Percentiles rank a stretch among this genome's conserved stretches.
Evolutionary conservation across 2,113 vertebrate species (phyloP).

Genomic region (Numida meleagris): DNA sequence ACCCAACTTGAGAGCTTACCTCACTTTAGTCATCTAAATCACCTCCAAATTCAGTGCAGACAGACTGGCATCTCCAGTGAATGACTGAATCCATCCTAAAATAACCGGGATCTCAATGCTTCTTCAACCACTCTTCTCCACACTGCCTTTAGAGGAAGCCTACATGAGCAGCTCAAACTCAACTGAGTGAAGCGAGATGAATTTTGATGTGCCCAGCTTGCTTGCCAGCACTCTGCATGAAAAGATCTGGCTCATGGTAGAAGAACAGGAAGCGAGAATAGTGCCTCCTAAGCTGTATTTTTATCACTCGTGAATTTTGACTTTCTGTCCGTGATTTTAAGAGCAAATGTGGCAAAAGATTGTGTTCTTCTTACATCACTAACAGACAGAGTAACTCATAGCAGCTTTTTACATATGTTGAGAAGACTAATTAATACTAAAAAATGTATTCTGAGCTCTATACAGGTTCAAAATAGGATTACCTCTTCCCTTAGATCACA

Average conservation of each 20-base stretch:
- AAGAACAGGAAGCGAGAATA: neutral
- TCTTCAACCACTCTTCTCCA: neutral
- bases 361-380: neutral
- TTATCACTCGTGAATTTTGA: neutral
- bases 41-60: neutral
- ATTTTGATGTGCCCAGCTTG: neutral
- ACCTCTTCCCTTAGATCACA: neutral
- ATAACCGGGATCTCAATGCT: neutral
- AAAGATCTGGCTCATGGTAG: neutral
- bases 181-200: neutral
- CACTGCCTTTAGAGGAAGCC: neutral
- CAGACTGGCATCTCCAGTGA: neutral
- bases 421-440: conserved; percentile 4
- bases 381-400: neutral
- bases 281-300: neutral
- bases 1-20: neutral
- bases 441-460: neutral
- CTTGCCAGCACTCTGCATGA: neutral
- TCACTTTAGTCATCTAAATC: neutral
- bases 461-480: neutral
- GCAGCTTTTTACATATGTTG: neutral
- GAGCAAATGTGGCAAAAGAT: neutral
- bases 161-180: neutral
- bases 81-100: neutral
- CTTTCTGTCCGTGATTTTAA: neutral